A percentile compares a stretch with the other conserved stretches of the same genome.
phyloP scores from a whole-genome alignment of 2,797 vertebrate genomes.

The Cossypha polioptera region DNA sequence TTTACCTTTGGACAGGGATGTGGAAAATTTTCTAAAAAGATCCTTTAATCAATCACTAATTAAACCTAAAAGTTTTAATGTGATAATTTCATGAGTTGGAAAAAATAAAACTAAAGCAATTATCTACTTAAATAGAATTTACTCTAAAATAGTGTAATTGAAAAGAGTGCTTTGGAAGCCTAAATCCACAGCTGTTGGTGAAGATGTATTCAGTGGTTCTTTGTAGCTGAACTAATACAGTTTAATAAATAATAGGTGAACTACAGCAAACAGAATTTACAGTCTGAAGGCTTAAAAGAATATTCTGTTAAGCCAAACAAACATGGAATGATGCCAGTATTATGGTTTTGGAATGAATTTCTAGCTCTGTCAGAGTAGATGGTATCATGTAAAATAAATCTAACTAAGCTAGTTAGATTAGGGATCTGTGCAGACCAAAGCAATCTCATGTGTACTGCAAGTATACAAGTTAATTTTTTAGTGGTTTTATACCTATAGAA shows the following conservation, averaged over 20 bases:
- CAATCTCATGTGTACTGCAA: background rate
- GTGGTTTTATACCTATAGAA: background rate
- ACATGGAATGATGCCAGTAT: background rate
- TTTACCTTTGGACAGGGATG: background rate
- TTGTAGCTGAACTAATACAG: background rate
- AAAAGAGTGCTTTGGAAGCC: background rate
- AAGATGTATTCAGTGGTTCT: background rate
- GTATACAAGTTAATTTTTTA: background rate
- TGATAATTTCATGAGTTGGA: background rate
- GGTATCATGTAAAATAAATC: background rate
- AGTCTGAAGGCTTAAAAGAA: background rate
- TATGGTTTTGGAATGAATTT: background rate
- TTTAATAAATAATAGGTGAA: background rate
- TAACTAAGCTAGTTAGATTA: background rate
- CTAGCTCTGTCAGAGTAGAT: background rate
- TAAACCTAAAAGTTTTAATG: background rate
- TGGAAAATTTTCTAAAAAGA: background rate
- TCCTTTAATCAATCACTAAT: background rate
- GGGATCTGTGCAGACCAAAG: background rate
- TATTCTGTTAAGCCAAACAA: background rate
- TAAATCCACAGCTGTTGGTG: background rate
- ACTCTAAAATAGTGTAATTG: background rate
- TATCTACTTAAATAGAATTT: background rate
- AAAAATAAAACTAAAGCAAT: background rate
- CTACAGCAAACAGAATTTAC: background rate